Conservation (phyloP, 2,113 vertebrate species). For the Pomatorhinus ruficollis region DNA sequence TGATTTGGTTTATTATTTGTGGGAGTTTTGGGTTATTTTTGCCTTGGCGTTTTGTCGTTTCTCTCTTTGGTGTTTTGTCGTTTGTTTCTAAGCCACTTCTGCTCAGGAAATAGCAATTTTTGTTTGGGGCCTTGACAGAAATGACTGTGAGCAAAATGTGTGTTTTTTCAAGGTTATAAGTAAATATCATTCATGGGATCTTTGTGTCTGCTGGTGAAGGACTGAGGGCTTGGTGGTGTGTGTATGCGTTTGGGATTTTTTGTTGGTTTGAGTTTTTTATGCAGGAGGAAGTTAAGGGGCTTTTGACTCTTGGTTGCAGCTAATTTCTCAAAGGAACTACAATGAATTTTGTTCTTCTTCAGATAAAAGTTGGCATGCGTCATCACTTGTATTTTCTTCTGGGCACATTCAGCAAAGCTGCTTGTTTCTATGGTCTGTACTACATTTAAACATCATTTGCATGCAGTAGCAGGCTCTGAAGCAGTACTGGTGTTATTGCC, state of each 20-base stretch:
- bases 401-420: not conserved
- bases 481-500: not conserved
- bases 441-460: not conserved
- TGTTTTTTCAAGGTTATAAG: not conserved
- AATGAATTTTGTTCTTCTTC: not conserved
- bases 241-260: not conserved
- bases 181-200: not conserved
- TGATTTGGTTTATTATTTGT: not conserved
- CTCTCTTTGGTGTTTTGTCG: not conserved
- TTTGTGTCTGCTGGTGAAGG: not conserved
- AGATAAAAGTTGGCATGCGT: not conserved
- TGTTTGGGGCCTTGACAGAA: not conserved
- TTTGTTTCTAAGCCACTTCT: not conserved
- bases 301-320: not conserved
- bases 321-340: not conserved
- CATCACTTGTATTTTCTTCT: conserved; percentile 5
- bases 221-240: not conserved
- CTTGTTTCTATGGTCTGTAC: not conserved
- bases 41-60: not conserved
- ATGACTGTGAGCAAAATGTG: not conserved
- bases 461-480: not conserved
- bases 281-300: not conserved
- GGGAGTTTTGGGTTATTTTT: not conserved
- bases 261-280: not conserved
- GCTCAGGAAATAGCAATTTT: not conserved